These are phyloP conservation scores for Eretmocerus hayati DNA, from an alignment of 2,888 invertebrate species.

Conservation along the genomic window DNA sequence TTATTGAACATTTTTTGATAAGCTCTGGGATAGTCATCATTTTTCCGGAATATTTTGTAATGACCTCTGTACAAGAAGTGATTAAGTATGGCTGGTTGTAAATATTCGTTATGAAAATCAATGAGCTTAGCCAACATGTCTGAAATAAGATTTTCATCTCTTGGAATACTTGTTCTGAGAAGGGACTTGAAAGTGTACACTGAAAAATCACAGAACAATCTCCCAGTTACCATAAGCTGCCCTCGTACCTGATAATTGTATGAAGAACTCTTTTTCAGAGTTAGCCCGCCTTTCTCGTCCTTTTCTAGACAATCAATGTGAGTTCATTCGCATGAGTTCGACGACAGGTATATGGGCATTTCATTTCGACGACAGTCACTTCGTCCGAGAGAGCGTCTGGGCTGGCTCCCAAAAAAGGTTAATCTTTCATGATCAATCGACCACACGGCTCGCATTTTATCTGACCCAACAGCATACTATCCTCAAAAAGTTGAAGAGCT, in stretches of 20 bases:
- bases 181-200: slow-evolving; percentile 17
- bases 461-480: not conserved
- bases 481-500: not conserved
- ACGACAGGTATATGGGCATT: not conserved
- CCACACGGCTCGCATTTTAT: not conserved
- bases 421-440: not conserved
- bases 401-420: not conserved
- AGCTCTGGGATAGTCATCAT: no score
- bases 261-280: slow-evolving; percentile 8
- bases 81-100: slow-evolving; percentile 15
- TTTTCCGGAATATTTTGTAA: not conserved
- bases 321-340: not conserved
- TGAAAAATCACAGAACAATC: slow-evolving; percentile 16
- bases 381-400: not conserved
- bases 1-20: no score
- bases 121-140: slow-evolving; percentile 12
- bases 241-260: slow-evolving; percentile 22
- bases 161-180: slow-evolving; percentile 8
- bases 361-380: not conserved
- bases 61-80: slow-evolving; percentile 2
- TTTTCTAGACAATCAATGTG: not conserved
- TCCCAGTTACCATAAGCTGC: slow-evolving; percentile 17
- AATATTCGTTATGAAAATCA: slow-evolving; percentile 14
- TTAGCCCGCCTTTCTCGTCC: no score
- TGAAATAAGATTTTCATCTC: slow-evolving; percentile 19